These are phyloP conservation scores for Tragelaphus eurycerus DNA, from an alignment of 2,797 vertebrate species.

Conservation along the genomic window DNA sequence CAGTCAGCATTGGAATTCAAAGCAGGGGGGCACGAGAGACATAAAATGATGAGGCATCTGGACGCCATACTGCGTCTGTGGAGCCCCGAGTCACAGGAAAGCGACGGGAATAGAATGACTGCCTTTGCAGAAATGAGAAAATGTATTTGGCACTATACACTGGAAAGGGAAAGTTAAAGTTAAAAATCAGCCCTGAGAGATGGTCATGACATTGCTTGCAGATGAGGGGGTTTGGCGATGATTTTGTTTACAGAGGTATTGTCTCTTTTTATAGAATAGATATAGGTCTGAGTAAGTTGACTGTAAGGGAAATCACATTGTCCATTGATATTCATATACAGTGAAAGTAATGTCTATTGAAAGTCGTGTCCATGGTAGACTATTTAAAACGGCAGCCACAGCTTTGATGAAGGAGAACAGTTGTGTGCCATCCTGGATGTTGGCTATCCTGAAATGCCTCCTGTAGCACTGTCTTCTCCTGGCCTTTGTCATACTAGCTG, in stretches of 20 bases:
- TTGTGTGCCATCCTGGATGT: neutral
- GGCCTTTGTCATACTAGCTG: neutral
- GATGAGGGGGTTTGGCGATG: neutral
- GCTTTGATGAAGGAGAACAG: neutral
- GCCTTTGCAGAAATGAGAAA: slow-evolving; percentile 24
- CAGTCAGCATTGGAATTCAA: neutral
- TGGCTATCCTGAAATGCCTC: neutral
- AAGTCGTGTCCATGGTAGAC: neutral
- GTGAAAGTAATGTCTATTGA: no score
- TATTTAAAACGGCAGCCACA: neutral
- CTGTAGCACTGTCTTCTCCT: no score
- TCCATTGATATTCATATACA: neutral
- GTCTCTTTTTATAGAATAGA: neutral
- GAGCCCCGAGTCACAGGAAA: slow-evolving; percentile 38
- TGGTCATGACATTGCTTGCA: neutral
- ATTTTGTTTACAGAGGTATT: neutral
- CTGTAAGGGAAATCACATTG: neutral
- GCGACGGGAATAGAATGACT: slow-evolving; percentile 31
- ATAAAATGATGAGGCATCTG: slow-evolving; percentile 56
- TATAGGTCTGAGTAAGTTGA: neutral
- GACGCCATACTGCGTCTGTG: slow-evolving; percentile 42
- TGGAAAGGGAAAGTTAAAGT: neutral
- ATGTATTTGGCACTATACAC: neutral
- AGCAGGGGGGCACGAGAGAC: neutral
- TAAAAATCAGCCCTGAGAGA: neutral